These are phyloP conservation scores for Cyanistes caeruleus DNA, from an alignment of 2,113 vertebrate species.

Conservation along the genomic window DNA sequence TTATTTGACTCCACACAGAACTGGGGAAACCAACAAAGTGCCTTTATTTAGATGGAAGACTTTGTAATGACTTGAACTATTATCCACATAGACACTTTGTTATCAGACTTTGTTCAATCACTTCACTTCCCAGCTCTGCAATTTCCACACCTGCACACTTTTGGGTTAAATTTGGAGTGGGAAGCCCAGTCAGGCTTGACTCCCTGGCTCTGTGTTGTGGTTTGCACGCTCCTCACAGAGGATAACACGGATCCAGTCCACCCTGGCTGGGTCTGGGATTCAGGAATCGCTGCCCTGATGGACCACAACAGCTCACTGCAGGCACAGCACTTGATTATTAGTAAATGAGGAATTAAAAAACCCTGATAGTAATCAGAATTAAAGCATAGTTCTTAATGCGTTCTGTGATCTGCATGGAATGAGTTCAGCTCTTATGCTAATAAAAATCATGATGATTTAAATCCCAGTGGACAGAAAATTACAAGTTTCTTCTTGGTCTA, in stretches of 20 bases:
- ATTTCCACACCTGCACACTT: not conserved
- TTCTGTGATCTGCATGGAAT: not conserved
- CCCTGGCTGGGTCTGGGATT: constrained; percentile 14
- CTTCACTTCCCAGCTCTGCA: not conserved
- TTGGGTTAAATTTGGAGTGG: not conserved
- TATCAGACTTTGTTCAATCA: not conserved
- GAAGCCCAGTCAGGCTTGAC: not conserved
- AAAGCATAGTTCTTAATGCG: not conserved
- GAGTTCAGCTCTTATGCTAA: not conserved
- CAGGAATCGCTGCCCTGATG: constrained; percentile 4
- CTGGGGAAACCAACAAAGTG: not conserved
- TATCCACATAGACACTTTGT: rapidly evolving
- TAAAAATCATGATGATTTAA: constrained; percentile 5
- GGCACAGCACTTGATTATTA: not conserved
- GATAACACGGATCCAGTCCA: not conserved
- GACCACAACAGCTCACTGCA: not conserved
- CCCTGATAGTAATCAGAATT: not conserved
- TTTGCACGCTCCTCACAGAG: not conserved
- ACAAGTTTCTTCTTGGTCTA: not conserved
- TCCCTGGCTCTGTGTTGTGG: not conserved
- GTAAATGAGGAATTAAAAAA: constrained; percentile 23
- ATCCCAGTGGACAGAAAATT: not conserved
- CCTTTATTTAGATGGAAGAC: not conserved
- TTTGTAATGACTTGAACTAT: not conserved
- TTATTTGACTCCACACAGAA: not conserved